Evolutionary conservation across 2,113 vertebrate genomes (phyloP).

Genomic region (Heterochromis multidens): DNA sequence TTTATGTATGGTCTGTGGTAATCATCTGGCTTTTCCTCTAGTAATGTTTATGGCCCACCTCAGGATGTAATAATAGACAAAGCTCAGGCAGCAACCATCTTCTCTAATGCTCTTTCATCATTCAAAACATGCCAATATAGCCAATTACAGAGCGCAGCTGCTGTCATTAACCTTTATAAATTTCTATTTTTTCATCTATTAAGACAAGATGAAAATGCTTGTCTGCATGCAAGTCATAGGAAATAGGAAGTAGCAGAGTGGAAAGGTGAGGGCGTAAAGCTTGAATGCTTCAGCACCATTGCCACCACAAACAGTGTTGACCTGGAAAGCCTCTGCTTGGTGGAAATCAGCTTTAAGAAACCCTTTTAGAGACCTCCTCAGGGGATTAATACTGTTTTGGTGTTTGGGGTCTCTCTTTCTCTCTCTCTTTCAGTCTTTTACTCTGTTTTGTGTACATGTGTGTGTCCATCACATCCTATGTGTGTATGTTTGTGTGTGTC

Average conservation of each 20-base stretch:
- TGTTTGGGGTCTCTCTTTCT: conserved; percentile 47
- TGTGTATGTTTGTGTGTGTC: not conserved
- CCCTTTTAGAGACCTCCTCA: conserved; percentile 63
- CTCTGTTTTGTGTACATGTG: conserved; percentile 20
- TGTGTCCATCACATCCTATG: not conserved
- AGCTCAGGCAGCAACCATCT: not conserved
- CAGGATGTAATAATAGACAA: not conserved
- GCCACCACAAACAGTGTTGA: conserved; percentile 66
- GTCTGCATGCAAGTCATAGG: not conserved
- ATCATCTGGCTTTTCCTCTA: not conserved
- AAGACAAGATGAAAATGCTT: not conserved
- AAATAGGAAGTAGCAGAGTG: conserved; percentile 62
- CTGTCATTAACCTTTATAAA: not conserved
- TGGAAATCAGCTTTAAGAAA: conserved; percentile 66
- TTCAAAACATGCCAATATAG: not conserved
- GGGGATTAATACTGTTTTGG: conserved; percentile 60
- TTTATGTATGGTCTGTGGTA: not conserved
- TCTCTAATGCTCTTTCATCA: not conserved
- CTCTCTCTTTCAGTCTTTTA: not conserved
- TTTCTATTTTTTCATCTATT: not conserved
- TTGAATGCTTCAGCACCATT: conserved; percentile 55
- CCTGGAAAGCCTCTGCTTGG: conserved; percentile 55
- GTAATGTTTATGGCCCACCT: not conserved
- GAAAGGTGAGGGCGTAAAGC: conserved; percentile 62
- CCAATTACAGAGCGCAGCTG: not conserved